Evolutionary conservation across 2,888 invertebrate genomes (phyloP), one percentile per base, ranked within the genome.

Genomic region (Monochamus alternatus): DNA sequence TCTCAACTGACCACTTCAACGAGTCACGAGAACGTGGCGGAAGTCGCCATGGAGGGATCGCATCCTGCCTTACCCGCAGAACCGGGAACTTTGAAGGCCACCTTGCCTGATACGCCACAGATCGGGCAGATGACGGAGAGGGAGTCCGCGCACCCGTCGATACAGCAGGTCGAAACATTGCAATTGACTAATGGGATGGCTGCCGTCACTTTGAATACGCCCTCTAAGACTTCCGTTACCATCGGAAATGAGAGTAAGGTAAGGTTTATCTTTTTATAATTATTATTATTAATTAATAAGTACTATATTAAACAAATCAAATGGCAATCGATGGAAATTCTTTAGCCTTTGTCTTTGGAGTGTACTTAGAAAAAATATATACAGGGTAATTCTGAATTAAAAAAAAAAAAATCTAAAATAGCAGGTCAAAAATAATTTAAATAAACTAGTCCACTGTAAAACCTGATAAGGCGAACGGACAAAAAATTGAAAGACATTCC

Each of bases 61-160:
- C 92, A 91, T 81, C 96, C 96, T 5, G 97, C 97, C 7, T 92
- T 93, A 85, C 96, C 96, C 0, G 97, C 97, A 0, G 96, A 96
- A 88, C 97, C 97, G 1, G 98, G 98, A 43, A 98, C 98, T 0
- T 91, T 98, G 64, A 97, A 98, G 88, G 94, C 96, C 0, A 95
- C 97, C 0, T 90, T 98, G 44, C 93, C 98, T 0, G 98, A 97
- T 78, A 98, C 97, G 0, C 98, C 98, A 9, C 94, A 94, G 55
- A 86, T 86, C n/a, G 84, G 78, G 30, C 86, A 86, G 73, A 85
- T 86, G 83, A 99, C 99, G 4, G 98, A 98, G 88, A 93, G 95
- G 75, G 96, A 97, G 86, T 96, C 96, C 0, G 98, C 98, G 0
- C 97, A 98, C 90, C 96, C 94, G 30, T 85, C 90, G 78, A 85